Conservation (phyloP, 1,140 invertebrate genomes). For the Parapsyche elsis region DNA sequence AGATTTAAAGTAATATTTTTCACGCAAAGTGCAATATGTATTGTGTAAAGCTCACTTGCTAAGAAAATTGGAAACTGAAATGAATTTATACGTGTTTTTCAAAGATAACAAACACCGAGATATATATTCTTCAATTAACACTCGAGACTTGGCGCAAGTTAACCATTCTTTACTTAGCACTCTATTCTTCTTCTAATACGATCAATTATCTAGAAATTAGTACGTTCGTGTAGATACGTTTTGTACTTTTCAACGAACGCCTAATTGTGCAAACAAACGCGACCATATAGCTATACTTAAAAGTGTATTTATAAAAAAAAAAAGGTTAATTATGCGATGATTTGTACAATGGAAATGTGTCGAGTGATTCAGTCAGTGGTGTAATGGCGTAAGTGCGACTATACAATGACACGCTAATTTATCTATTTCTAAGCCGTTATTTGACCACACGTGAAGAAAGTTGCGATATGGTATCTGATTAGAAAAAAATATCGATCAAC, state of each 20-base stretch:
- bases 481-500: not conserved
- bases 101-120: not conserved
- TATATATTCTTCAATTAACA: slow-evolving; percentile 16
- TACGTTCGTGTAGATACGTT: not conserved
- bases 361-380: too few species aligned
- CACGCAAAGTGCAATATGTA: too few species aligned
- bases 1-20: too few species aligned
- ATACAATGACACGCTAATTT: not conserved
- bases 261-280: too few species aligned
- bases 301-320: too few species aligned
- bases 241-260: too few species aligned
- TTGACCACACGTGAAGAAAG: not conserved
- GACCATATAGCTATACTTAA: too few species aligned
- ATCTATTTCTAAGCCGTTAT: not conserved
- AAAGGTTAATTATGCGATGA: too few species aligned
- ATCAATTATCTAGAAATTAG: slow-evolving; percentile 10
- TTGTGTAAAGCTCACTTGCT: too few species aligned
- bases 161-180: slow-evolving; percentile 17
- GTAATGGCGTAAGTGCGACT: too few species aligned
- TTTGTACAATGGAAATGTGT: too few species aligned
- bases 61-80: not conserved
- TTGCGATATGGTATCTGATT: not conserved
- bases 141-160: not conserved
- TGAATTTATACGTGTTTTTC: not conserved
- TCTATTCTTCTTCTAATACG: not conserved